Conservation (phyloP, 1,140 invertebrate genomes). For the Laodelphax striatellus region DNA sequence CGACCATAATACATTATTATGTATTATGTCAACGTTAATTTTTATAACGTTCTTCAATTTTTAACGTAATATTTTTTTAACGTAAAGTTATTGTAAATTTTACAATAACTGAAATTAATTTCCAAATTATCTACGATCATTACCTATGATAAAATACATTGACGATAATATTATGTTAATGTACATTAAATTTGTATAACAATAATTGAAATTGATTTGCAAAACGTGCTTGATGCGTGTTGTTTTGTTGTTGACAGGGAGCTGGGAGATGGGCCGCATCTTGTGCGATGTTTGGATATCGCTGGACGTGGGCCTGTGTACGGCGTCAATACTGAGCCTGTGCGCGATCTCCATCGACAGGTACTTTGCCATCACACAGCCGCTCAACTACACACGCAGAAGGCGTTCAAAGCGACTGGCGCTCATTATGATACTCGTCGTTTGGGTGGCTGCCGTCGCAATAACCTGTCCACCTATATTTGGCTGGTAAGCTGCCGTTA, state of each 20-base stretch:
- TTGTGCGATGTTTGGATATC: slow-evolving; percentile 86
- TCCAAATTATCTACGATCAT: too few species aligned
- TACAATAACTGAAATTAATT: too few species aligned
- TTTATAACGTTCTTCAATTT: too few species aligned
- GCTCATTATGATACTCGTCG: slow-evolving; percentile 63
- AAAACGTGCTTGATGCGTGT: too few species aligned
- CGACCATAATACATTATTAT: too few species aligned
- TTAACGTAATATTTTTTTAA: too few species aligned
- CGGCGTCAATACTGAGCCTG: slow-evolving; percentile 66
- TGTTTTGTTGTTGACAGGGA: slow-evolving; percentile 35
- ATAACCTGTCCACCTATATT: slow-evolving; percentile 77
- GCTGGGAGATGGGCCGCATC: slow-evolving; percentile 64
- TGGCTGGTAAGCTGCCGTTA: slow-evolving; percentile 47
- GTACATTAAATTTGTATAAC: too few species aligned
- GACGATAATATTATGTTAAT: too few species aligned
- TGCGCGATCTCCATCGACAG: slow-evolving; percentile 77
- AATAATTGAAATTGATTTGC: too few species aligned
- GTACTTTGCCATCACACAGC: slow-evolving; percentile 77
- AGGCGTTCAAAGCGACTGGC: slow-evolving; percentile 65
- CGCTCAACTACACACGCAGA: slow-evolving; percentile 65
- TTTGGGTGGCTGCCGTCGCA: slow-evolving; percentile 67
- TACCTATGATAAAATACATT: too few species aligned
- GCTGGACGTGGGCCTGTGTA: slow-evolving; percentile 85
- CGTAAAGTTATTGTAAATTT: too few species aligned
- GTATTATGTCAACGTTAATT: too few species aligned